Conservation (phyloP, 1,140 invertebrate genomes). For the Vollenhovia emeryi region DNA sequence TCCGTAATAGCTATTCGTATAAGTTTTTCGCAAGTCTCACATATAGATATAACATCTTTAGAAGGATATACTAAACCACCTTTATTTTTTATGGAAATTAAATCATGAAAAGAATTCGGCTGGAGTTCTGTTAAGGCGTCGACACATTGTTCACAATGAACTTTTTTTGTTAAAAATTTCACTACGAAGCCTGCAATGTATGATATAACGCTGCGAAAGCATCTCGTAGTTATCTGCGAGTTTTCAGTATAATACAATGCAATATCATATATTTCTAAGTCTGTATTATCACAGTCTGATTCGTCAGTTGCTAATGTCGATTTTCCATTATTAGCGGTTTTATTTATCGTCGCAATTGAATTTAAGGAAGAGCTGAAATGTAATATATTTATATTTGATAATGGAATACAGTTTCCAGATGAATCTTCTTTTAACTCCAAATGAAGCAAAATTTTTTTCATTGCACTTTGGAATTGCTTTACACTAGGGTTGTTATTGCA, state of each 20-base stretch:
- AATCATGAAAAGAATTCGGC: neutral
- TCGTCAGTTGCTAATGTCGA: neutral
- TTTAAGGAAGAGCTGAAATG: neutral
- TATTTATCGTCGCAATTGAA: neutral
- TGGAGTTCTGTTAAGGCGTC: neutral
- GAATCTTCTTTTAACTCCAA: neutral
- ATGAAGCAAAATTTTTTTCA: neutral
- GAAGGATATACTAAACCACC: neutral
- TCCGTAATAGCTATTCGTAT: neutral
- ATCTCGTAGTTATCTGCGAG: neutral
- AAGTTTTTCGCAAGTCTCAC: neutral
- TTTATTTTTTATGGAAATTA: neutral
- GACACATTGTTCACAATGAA: neutral
- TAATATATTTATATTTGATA: neutral
- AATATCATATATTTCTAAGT: neutral
- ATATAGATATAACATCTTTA: neutral
- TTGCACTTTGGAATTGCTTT: neutral
- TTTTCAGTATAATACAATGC: neutral
- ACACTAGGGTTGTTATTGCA: neutral
- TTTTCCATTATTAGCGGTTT: neutral
- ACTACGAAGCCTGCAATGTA: neutral
- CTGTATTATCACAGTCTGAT: too few relatives aligned
- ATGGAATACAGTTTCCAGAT: neutral
- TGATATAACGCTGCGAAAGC: neutral
- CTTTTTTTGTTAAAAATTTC: neutral